These are phyloP conservation scores for Promerops cafer DNA, from an alignment of 2,113 vertebrate species.

Conservation along the genomic window DNA sequence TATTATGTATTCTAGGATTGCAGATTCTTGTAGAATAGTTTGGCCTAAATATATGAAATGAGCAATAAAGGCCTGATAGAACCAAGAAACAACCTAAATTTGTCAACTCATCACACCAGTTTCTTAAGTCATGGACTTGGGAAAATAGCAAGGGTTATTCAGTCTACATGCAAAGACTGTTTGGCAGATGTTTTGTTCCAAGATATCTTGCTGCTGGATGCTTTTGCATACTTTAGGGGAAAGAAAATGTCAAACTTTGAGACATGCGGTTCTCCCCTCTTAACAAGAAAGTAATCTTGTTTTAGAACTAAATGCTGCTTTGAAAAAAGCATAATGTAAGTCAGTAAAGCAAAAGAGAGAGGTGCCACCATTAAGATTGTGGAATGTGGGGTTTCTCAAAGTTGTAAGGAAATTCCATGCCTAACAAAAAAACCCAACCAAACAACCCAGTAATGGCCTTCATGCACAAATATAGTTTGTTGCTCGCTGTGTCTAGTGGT, in stretches of 20 bases:
- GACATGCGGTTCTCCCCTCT: accelerated
- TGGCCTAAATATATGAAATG: background rate
- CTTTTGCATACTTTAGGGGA: background rate
- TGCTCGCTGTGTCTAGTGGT: background rate
- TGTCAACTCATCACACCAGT: background rate
- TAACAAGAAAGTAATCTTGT: background rate
- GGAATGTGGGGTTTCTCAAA: background rate
- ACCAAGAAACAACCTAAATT: background rate
- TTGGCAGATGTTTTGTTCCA: background rate
- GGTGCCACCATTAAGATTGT: background rate
- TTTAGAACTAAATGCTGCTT: background rate
- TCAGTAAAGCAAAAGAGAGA: background rate
- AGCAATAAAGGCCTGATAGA: background rate
- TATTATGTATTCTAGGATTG: background rate
- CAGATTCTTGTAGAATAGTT: background rate
- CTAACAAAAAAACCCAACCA: accelerated
- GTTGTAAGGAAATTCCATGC: background rate
- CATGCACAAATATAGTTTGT: background rate
- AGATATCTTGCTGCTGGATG: background rate
- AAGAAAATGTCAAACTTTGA: background rate
- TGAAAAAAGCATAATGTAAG: background rate
- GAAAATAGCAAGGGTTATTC: background rate
- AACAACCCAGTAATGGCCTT: background rate
- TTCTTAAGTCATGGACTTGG: background rate
- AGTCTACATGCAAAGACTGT: background rate